Percentiles rank a stretch among this genome's conserved stretches.
These are phyloP conservation scores for Thripadectes ignobilis DNA, from an alignment of 2,797 vertebrate genomes.

Conservation along the genomic window DNA sequence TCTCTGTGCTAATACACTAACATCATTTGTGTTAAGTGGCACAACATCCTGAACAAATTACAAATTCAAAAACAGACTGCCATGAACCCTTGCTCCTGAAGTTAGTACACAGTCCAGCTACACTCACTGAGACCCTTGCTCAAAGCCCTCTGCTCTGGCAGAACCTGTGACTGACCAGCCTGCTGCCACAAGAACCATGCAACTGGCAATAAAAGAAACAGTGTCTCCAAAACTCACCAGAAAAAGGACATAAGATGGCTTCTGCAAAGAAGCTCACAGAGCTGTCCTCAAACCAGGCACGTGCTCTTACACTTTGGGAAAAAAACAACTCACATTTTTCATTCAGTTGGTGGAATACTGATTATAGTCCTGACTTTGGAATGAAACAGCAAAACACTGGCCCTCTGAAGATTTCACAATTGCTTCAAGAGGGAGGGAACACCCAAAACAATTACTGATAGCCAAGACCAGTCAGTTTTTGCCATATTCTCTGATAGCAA, in stretches of 20 bases:
- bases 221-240: not conserved
- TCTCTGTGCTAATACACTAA: not conserved
- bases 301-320: not conserved
- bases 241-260: not conserved
- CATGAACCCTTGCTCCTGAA: not conserved
- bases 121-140: rapidly evolving
- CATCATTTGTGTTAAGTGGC: not conserved
- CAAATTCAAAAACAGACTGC: not conserved
- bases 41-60: not conserved
- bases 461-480: not conserved
- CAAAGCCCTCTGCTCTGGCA: not conserved
- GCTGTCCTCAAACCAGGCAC: not conserved
- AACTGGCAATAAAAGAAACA: not conserved
- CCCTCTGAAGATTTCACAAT: not conserved
- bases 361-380: not conserved
- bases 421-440: not conserved
- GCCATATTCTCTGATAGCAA: not conserved
- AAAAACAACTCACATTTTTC: not conserved
- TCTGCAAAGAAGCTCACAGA: not conserved
- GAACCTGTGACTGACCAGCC: not conserved
- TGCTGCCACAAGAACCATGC: not conserved
- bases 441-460: not conserved
- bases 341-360: not conserved
- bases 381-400: not conserved
- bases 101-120: not conserved